Percentiles rank a stretch among this genome's conserved stretches.
Evolutionary conservation across 2,797 vertebrate species (phyloP).

Genomic region (Petrocephalus sullivani): DNA sequence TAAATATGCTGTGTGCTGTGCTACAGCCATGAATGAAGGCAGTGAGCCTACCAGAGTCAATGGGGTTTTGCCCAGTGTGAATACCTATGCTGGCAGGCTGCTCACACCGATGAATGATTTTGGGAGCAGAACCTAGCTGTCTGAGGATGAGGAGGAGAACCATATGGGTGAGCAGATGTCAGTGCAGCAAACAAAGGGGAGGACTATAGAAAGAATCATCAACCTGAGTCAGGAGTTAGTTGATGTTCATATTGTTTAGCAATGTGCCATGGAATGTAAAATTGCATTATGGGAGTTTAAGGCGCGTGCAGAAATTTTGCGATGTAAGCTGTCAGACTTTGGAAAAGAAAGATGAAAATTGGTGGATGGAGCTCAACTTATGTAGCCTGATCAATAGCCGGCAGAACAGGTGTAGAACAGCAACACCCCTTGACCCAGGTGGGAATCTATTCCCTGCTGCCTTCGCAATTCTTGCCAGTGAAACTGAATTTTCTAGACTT

Average conservation of each 20-base stretch:
- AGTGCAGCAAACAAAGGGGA: not conserved
- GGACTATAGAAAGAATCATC: not conserved
- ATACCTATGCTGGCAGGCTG: not conserved
- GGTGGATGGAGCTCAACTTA: not conserved
- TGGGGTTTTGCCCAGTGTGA: not conserved
- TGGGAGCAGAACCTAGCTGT: not conserved
- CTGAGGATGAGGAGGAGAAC: not conserved
- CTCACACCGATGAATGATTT: not conserved
- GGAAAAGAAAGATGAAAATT: not conserved
- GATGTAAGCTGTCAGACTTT: not conserved
- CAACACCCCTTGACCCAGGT: not conserved
- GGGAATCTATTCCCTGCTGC: not conserved
- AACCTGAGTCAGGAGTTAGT: not conserved
- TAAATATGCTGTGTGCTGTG: not conserved
- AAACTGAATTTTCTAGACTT: not conserved
- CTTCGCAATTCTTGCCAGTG: not conserved
- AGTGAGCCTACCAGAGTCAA: not conserved
- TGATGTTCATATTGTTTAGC: not conserved
- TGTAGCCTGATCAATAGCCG: not conserved
- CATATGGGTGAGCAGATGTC: not conserved
- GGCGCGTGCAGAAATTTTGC: not conserved
- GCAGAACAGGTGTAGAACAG: not conserved
- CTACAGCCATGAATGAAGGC: not conserved
- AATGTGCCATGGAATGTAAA: not conserved
- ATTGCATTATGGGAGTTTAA: not conserved